Conservation (phyloP, 1,140 invertebrate genomes). For the Hetaerina americana region DNA sequence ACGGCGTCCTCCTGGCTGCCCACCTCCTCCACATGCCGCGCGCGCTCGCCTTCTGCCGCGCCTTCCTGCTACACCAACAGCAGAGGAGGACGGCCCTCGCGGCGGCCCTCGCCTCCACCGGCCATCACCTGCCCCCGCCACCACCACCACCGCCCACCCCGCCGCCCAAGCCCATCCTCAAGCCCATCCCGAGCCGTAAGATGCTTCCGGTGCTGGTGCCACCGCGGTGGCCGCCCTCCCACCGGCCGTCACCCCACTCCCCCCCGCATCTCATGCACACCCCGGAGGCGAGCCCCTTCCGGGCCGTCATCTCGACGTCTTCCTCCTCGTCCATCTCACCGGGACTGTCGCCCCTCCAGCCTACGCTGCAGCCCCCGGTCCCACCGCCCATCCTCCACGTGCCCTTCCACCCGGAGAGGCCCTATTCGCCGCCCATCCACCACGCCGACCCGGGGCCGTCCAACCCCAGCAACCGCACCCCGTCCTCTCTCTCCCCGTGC, state of each 20-base stretch:
- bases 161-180: conserved; percentile 24
- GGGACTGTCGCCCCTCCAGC: background rate
- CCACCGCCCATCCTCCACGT: background rate
- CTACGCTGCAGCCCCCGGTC: background rate
- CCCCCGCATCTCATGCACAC: conserved; percentile 10
- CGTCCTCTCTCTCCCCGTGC: conserved; percentile 19
- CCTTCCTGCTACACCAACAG: conserved; percentile 28
- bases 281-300: background rate
- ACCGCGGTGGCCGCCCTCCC: conserved; percentile 21
- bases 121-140: background rate
- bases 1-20: conserved; percentile 55
- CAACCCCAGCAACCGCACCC: conserved; percentile 16
- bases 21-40: conserved; percentile 62
- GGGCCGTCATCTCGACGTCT: background rate
- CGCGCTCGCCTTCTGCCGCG: conserved; percentile 50
- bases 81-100: conserved; percentile 10
- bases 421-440: conserved; percentile 19
- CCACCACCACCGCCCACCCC: background rate
- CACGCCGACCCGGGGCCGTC: conserved; percentile 19
- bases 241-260: conserved; percentile 30
- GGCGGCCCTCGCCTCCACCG: background rate
- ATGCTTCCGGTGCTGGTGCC: conserved; percentile 2
- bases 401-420: background rate
- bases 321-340: background rate
- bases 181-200: conserved; percentile 33